Base-by-base conservation (phyloP, 2,113 vertebrate species). In the Sorex araneus region DNA sequence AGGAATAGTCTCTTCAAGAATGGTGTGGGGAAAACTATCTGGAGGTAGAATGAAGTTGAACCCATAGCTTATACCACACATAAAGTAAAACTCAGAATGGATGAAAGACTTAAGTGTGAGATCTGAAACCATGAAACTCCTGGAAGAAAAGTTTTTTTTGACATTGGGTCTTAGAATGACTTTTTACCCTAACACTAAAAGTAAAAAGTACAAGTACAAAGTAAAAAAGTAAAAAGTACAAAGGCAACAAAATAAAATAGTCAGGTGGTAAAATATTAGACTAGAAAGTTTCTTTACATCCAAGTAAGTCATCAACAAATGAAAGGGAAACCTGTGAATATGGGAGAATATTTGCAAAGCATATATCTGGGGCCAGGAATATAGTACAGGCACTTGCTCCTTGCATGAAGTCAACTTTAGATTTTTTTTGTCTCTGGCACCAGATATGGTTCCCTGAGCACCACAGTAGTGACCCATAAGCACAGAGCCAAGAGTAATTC, bases 181-280 rank as follows among this genome's bases (percentile, higher is more conserved):
- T 28, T 84, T 85, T 73, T 1, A 12, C 21, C 54, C 16, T 74
- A 67, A 67, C 8, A 34, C 43, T 36, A 19, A 90, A 79, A 78
- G 25, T n/a, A 77, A 19, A 90, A 79, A 78, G 25, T n/a, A 77
- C 69, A 87, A 54, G 28, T 54, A 40, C 7, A 84, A n/a, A n/a
- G n/a, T n/a, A n/a, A n/a, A 19, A 90, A 79, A n/a, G n/a, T n/a
- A n/a, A n/a, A n/a, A n/a, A 78, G 25, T n/a, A 30, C 10, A 66
- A 66, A 79, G 64, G 28, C n/a, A 93, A 43, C 77, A 84, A 28
- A 84, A 50, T 3, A 74, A 69, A 69, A 60, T 60, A 19, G 23
- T 21, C 36, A 50, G 66, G n/a, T 34, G 40, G 43, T 32, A 66
- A 21, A 2, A 54, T 27, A 34, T 57, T 8, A 54, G 57, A 34